Base-by-base conservation (phyloP, 2,797 vertebrate species). In the Eurystomus glaucurus region DNA sequence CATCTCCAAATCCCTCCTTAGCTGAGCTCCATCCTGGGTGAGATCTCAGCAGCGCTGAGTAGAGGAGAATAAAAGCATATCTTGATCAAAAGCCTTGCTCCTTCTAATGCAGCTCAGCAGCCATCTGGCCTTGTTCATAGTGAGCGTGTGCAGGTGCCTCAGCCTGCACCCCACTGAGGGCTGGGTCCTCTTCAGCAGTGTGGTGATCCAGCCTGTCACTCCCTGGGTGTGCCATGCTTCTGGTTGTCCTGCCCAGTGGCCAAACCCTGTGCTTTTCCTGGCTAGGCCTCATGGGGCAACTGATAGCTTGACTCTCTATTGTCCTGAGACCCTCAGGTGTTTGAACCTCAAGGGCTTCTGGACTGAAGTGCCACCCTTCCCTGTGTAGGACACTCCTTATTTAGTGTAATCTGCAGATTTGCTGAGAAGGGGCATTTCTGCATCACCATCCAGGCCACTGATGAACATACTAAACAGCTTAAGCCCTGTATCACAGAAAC, bases 381-480 rank as follows among this genome's bases (percentile, higher is more conserved):
- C 9, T 64, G 13, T 3, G 3, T 6, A 29, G 22, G 6, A 1
- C 52, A 10, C 15, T 55, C 25, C 7, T 87, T 10, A 25, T 68
- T 51, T 39, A 8, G 7, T 25, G 58, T 25, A 33, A 69, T 43
- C 21, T 69, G 23, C 23, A 84, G 12, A n/a, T 48, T 35, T 71
- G 4, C 19, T 91, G 39, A 1, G 4, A 20, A 6, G 15, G 3
- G 1, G 10, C 1, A 2, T 80, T 81, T 81, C 65, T 48, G 3
- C 26, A 28, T 41, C 22, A 25, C 9, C 4, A 5, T 28, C 4
- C 29, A 52, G 8, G 6, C 7, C 8, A 21, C 8, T 28, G 35
- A 51, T 58, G n/a, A 78, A 60, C 6, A 12, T 10, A 74, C 1
- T 16, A 13, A 77, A 46, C 17, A 78, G 18, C 46, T 58, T 81